These are phyloP conservation scores for Equus quagga DNA, from an alignment of 2,113 vertebrate species.

Conservation along the genomic window DNA sequence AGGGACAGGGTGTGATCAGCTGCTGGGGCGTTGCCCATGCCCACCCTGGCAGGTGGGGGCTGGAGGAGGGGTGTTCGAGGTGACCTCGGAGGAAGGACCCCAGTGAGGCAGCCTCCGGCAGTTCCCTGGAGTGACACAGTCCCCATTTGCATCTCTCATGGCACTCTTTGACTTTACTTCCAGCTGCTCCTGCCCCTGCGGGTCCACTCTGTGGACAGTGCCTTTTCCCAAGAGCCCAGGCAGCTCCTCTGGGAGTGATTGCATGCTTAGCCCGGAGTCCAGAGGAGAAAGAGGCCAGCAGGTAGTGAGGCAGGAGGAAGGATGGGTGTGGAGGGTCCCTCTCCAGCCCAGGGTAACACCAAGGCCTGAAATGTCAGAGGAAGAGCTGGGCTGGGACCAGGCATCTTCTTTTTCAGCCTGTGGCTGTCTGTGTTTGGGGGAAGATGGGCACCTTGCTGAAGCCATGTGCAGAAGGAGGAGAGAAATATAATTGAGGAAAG, in stretches of 20 bases:
- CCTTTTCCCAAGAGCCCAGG: not conserved
- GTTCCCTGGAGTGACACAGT: not conserved
- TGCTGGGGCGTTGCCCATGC: accelerated
- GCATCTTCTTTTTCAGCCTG: not conserved
- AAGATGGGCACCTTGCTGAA: not conserved
- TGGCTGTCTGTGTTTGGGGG: not conserved
- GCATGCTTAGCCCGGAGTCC: not conserved
- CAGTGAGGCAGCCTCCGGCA: not conserved
- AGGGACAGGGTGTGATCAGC: accelerated
- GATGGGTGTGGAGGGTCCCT: not conserved
- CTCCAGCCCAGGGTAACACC: not conserved
- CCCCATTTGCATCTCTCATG: not conserved
- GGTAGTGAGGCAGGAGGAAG: not conserved
- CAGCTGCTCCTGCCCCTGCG: not conserved
- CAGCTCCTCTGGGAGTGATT: not conserved
- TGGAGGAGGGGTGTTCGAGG: not conserved
- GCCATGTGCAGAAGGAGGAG: not conserved
- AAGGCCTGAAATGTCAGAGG: not conserved
- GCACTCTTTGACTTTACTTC: not conserved
- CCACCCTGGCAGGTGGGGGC: not conserved
- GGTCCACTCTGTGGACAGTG: not conserved
- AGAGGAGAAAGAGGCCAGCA: not conserved
- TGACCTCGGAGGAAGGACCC: not conserved
- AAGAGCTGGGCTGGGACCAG: not conserved
- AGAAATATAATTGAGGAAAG: not conserved